phyloP scores from a whole-genome alignment of 1,140 invertebrate species.

The Scaptomyza montana region DNA sequence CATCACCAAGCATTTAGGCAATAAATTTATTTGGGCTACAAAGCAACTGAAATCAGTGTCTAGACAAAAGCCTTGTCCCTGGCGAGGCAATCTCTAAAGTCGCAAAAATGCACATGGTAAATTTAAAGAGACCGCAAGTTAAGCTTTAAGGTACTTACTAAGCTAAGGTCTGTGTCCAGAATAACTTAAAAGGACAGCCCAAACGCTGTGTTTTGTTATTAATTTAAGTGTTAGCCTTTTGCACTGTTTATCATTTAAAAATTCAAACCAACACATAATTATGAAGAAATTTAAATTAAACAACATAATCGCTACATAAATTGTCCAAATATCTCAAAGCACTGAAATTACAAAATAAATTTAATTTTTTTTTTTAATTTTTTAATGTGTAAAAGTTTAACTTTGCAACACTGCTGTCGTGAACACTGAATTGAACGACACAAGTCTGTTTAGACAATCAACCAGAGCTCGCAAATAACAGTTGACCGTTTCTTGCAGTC shows the following conservation, averaged over 20 bases:
- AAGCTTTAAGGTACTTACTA: constrained; percentile 12
- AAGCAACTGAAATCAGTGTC: constrained; percentile 71
- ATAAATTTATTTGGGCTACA: constrained; percentile 71
- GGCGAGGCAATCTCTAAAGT: constrained; percentile 34
- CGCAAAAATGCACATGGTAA: constrained; percentile 55
- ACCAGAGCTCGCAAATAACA: too few relatives aligned
- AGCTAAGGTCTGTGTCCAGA: neutral
- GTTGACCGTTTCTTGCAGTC: too few relatives aligned
- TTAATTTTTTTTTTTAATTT: neutral
- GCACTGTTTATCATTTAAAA: neutral
- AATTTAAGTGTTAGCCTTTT: neutral
- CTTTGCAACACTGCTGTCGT: too few relatives aligned
- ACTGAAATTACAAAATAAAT: too few relatives aligned
- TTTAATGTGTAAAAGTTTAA: too few relatives aligned
- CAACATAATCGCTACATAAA: constrained; percentile 8
- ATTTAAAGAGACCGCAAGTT: constrained; percentile 58
- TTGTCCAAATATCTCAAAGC: neutral
- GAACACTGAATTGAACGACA: too few relatives aligned
- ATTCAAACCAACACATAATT: constrained; percentile 10
- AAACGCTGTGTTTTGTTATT: constrained; percentile 6
- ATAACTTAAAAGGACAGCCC: neutral
- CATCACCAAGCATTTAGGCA: constrained; percentile 51
- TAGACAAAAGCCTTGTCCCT: constrained; percentile 55
- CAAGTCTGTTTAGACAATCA: too few relatives aligned
- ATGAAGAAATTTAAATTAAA: constrained; percentile 21